Evolutionary conservation across 2,888 invertebrate species (phyloP), one percentile per base, ranked within the genome.

Genomic region (Lasioglossum vierecki): DNA sequence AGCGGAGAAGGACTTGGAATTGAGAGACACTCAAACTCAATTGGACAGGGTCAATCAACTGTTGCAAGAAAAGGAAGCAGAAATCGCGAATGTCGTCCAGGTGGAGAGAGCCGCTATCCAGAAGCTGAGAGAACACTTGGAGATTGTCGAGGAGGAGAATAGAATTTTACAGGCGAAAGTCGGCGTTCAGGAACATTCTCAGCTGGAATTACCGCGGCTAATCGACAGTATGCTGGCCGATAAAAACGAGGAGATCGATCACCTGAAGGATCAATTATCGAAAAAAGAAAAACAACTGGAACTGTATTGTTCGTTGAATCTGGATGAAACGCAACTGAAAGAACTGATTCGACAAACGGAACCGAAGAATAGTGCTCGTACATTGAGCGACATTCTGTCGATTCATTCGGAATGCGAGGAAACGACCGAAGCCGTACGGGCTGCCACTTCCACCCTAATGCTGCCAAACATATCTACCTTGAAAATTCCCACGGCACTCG

Each of bases 321-420:
- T 96, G 74, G 96, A 96, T 77, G 96, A 96, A 73, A 96, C 96
- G 9, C 96, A 96, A 86, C 93, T 96, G 77, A 95, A 95, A 77
- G 94, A 95, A 11, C 92, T 96, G 13, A 95, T 95, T 11, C 91
- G 88, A 22, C 94, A 93, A 41, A 81, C 88, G 11, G 96, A 96
- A 39, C 93, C 95, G 1, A 97, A 97, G 93, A 96, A 96, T 79
- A 97, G 97, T 74, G 97, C 96, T 0, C 96, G 97, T 66, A 97
- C 97, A 0, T 95, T 97, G 8, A 97, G 97, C 92, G 97, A 97
- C 89, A 96, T 97, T 82, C 95, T 97, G 0, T 97, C 97, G 1
- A 96, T 97, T 93, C 90, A 95, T 76, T 96, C 97, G 0, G 97
- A 97, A 88, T 96, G 96, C 84, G 97, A 97, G 85, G 97, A 97